Evolutionary conservation across 2,797 vertebrate genomes (phyloP), one percentile per base, ranked within the genome.

Genomic region (Neosalanx taihuensis): DNA sequence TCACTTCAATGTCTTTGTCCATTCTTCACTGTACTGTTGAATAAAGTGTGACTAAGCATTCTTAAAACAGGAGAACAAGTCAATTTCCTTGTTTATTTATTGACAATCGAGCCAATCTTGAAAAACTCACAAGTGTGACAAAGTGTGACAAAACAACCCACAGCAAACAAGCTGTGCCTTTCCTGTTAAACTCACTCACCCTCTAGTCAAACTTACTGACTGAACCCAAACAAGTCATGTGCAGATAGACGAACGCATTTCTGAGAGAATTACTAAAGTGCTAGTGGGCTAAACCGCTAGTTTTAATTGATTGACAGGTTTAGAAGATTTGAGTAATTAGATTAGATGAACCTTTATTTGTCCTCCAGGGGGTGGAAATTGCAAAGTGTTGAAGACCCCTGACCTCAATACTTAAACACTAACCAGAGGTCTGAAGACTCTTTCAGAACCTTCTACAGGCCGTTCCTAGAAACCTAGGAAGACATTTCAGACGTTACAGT

Each of bases 171-270:
- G 17, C 41, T 46, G 41, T 46, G 41, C 41, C 41, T 46, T 46
- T 2, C 41, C 41, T 46, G 41, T 46, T 46, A 13, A 13, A 9
- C 41, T 46, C 37, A 41, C 10, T 41, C 41, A 46, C 12, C 12
- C 41, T 46, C 9, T 13, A 46, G 41, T 46, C 41, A 46, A 46
- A 9, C 41, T 10, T 41, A 41, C 12, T 1, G 2, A 3, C 13
- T 46, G 2, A 46, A 46, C 41, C 41, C 3, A 46, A 46, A 46
- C 41, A 46, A 83, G 60, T 84, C 88, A 89, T 88, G 87, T 89
- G 88, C 89, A 84, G 74, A 78, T 20, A 61, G 56, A 56, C 31
- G 26, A 9, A 81, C 64, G 66, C 79, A 74, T 68, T 6, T 18
- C 3, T 29, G 9, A 30, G 18, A 68, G 51, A 78, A 70, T 64